phyloP scores from a whole-genome alignment of 2,888 invertebrate species.

The Phytoseiulus persimilis region DNA sequence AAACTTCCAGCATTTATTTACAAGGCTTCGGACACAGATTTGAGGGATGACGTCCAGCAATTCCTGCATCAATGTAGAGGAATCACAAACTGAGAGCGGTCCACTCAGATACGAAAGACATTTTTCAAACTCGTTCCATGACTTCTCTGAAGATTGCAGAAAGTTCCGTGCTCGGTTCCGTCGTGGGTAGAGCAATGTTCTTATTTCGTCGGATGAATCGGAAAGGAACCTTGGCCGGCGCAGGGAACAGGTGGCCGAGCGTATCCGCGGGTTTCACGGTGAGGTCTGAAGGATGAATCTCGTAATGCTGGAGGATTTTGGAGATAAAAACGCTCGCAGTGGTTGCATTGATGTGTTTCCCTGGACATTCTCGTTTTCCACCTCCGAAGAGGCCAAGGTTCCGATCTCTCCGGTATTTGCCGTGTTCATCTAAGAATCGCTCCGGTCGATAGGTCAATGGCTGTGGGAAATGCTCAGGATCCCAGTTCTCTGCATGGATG shows the following conservation, averaged over 20 bases:
- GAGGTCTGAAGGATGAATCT: background rate
- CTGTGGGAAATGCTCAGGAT: slow-evolving; percentile 6
- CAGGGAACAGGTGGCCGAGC: background rate
- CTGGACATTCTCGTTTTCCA: slow-evolving; percentile 32
- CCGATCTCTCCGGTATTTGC: background rate
- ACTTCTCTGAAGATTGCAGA: background rate
- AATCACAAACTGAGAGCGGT: too few species aligned
- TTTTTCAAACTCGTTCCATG: background rate
- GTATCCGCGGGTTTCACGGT: background rate
- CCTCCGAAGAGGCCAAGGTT: slow-evolving; percentile 28
- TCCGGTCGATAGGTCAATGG: slow-evolving; percentile 38
- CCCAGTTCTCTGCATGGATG: slow-evolving; percentile 13
- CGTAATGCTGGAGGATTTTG: background rate
- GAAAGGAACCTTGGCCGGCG: background rate
- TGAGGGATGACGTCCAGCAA: too few species aligned
- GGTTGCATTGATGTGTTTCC: background rate
- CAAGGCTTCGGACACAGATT: background rate
- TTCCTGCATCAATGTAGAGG: too few species aligned
- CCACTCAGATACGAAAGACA: background rate
- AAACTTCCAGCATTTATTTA: too few species aligned
- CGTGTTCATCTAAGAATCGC: slow-evolving; percentile 25
- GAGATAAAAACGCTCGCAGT: background rate
- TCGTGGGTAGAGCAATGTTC: background rate
- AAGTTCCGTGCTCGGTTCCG: background rate
- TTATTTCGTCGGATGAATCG: background rate